Conservation (phyloP, 2,888 invertebrate genomes). For the Steromphala cineraria region DNA sequence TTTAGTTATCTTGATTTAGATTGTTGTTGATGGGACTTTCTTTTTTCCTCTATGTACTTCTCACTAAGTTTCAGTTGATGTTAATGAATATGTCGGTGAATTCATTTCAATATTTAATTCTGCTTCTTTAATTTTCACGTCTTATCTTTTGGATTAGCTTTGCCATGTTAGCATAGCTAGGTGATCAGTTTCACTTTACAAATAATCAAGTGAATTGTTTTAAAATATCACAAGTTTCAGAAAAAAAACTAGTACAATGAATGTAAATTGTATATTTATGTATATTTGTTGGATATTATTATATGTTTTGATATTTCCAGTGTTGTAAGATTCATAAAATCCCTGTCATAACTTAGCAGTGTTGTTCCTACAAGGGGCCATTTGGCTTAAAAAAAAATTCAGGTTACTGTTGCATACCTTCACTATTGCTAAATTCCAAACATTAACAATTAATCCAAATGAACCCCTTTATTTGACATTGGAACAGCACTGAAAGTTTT, state of each 20-base stretch:
- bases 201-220: neutral
- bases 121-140: too few species aligned
- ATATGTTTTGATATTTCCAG: neutral
- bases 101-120: neutral
- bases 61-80: neutral
- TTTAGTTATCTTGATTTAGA: neutral
- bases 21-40: neutral
- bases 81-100: too few species aligned
- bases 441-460: too few species aligned
- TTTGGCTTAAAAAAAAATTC: neutral
- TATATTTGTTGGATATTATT: neutral
- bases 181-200: too few species aligned
- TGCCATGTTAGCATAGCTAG: too few species aligned
- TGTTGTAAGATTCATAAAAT: neutral
- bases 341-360: neutral
- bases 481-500: neutral
- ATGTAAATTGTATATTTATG: neutral
- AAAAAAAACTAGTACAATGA: neutral
- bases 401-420: neutral
- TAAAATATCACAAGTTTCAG: neutral
- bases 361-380: neutral
- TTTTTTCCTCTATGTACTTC: neutral
- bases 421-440: neutral
- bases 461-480: neutral
- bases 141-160: too few species aligned